These are phyloP conservation scores for Bellardia bayeri DNA, from an alignment of 2,888 invertebrate genomes.

Conservation along the genomic window DNA sequence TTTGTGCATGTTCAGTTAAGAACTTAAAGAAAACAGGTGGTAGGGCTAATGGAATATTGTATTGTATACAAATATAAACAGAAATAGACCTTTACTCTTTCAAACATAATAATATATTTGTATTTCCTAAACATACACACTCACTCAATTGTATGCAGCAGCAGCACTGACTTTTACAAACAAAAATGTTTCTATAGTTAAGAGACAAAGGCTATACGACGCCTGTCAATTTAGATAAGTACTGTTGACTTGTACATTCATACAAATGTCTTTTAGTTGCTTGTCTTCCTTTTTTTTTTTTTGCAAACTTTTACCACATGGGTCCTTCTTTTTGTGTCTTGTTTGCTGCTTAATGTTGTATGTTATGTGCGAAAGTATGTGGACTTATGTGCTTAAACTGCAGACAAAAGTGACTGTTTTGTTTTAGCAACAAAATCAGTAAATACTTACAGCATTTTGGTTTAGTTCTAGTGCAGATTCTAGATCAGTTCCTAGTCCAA, in stretches of 20 bases:
- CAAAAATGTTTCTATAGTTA: constrained; percentile 51
- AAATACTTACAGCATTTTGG: not conserved
- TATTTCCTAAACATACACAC: not conserved
- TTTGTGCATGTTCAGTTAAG: constrained; percentile 12
- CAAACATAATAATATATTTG: not conserved
- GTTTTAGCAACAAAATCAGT: not conserved
- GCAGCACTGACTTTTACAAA: constrained; percentile 37
- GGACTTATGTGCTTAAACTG: constrained; percentile 45
- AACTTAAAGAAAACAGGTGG: constrained; percentile 47
- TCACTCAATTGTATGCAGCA: not conserved
- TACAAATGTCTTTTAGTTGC: constrained; percentile 33
- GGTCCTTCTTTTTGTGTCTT: not conserved
- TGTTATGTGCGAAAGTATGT: constrained; percentile 50
- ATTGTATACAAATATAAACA: constrained; percentile 34
- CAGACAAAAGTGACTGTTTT: constrained; percentile 46
- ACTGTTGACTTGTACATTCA: constrained; percentile 64
- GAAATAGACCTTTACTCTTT: not conserved
- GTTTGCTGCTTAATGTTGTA: constrained; percentile 26
- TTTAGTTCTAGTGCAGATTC: no score
- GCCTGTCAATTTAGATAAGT: constrained; percentile 71
- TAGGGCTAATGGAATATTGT: constrained; percentile 56
- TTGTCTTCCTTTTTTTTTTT: not conserved
- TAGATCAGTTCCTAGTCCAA: no score
- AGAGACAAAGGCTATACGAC: constrained; percentile 74
- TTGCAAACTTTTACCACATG: constrained; percentile 32